Evolutionary conservation across 1,140 invertebrate species (phyloP), one percentile per base, ranked within the genome.

Genomic region (Pseudomyrmex pallidus): DNA sequence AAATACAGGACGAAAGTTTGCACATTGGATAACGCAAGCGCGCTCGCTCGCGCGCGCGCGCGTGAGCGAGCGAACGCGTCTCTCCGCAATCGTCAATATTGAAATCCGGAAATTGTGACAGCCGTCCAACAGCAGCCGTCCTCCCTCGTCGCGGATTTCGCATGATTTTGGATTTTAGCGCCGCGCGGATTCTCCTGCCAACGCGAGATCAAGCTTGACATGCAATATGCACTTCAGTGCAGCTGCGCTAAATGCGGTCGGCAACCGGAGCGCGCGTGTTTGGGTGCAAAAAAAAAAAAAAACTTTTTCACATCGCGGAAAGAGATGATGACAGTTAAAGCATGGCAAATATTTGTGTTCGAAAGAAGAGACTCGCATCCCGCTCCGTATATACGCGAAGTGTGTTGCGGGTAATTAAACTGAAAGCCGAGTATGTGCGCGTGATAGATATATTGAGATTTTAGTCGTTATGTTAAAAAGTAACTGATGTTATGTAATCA

Each of bases 1-100:
- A 92, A 92, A 91, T 92, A 91, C 91, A 90, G 91, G 72, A 46
- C 85, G 89, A 92, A 91, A 91, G 92, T 92, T 92, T 92, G 91
- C 91, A 89, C 90, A 91, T 90, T 90, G 91, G 92, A 92, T 92
- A 91, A 92, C 87, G 86, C 85, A 73, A 62, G 61, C 70, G 78
- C 48, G 74, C 76, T 35, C 44, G 35, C 67, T 44, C 77, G 67
- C 76, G 62, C 44, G 35, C 67, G 64, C 77, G 67, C 8, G 59
- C 17, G 61, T 0, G 35, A 35, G 35, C 35, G 35, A 35, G 5
- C 15, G 59, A 7, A 35, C 50, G 61, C 84, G 85, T n/a, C 25
- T 63, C 46, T 46, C 78, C 68, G 78, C 85, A 87, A 82, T 83
- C 91, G 87, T 92, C 91, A 90, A 92, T 92, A 92, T 92, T 92